Conservation (phyloP, 2,797 vertebrate species). For the Microhierax caerulescens region DNA sequence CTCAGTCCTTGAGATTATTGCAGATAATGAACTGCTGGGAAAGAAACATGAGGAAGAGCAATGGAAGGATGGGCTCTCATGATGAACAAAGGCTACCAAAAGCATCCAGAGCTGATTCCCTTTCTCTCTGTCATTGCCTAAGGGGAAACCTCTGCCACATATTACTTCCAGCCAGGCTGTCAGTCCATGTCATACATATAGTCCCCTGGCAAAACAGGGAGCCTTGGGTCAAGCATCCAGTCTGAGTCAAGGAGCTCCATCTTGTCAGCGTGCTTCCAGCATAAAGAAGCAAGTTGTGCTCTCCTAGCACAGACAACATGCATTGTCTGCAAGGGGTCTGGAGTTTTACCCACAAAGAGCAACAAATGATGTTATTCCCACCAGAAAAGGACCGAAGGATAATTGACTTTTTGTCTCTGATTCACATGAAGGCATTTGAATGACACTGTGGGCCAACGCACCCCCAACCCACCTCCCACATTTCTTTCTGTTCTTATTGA, state of each 20-base stretch:
- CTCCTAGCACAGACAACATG: not conserved
- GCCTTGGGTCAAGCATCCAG: not conserved
- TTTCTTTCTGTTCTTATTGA: not conserved
- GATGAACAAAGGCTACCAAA: not conserved
- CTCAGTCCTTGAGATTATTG: not conserved
- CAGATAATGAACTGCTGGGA: not conserved
- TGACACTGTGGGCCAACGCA: not conserved
- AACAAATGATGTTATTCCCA: not conserved
- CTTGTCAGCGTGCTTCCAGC: not conserved
- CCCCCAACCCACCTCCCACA: too few species aligned
- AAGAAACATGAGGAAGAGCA: not conserved
- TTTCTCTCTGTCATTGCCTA: not conserved
- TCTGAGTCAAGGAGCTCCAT: not conserved
- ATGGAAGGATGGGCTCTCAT: rapidly evolving
- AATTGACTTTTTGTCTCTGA: not conserved
- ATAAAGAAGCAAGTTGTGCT: not conserved
- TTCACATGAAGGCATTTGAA: not conserved
- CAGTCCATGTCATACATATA: not conserved
- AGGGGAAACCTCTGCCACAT: not conserved
- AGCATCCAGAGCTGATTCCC: not conserved
- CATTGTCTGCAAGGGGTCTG: not conserved
- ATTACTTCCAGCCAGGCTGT: not conserved
- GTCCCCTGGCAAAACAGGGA: not conserved
- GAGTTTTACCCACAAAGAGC: not conserved
- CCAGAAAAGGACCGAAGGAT: not conserved